phyloP scores from a whole-genome alignment of 2,888 invertebrate species.

The Andricus quercusramuli region DNA sequence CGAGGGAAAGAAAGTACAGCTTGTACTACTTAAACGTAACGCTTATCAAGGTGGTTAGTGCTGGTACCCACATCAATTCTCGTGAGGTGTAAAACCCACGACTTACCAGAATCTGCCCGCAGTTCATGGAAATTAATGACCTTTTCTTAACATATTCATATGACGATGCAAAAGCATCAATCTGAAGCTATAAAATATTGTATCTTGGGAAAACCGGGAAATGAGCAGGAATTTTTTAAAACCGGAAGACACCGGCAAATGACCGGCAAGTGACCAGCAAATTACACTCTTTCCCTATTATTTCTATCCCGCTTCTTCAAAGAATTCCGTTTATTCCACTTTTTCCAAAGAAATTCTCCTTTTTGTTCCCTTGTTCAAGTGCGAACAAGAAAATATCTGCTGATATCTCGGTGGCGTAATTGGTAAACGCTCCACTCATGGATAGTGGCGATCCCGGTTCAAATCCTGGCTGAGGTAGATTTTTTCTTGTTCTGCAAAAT shows the following conservation, averaged over 20 bases:
- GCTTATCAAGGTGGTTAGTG: background rate
- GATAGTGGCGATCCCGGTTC: no score
- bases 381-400: no score
- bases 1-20: background rate
- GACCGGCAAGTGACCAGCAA: no score
- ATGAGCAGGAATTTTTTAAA: no score
- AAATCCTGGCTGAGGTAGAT: no score
- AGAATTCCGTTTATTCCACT: background rate
- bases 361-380: no score
- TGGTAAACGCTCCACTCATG: no score
- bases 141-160: background rate
- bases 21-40: background rate
- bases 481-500: no score
- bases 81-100: background rate
- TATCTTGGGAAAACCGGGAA: background rate
- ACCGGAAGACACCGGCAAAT: no score
- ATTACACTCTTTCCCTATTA: no score
- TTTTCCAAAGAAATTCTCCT: no score
- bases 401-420: no score
- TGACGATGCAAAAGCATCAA: background rate
- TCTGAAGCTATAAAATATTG: background rate
- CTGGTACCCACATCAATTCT: background rate
- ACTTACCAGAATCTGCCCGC: background rate
- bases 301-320: background rate
- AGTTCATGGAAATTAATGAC: background rate